Conservation (phyloP, 2,888 invertebrate species). For the Drosophila mettleri region DNA sequence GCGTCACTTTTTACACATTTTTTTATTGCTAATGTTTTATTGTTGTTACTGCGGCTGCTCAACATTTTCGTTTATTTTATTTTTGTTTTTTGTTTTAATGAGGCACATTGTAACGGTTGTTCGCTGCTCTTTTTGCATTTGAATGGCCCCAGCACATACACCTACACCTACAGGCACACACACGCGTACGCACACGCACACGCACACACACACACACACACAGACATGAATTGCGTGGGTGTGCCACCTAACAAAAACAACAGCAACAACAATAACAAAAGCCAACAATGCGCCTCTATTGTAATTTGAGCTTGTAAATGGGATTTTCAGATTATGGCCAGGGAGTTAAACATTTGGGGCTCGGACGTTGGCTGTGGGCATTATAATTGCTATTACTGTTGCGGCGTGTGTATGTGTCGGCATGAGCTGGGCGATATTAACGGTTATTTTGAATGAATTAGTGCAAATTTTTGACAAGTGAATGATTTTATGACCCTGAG, state of each 20-base stretch:
- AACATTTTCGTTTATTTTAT: slow-evolving; percentile 26
- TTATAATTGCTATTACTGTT: slow-evolving; percentile 60
- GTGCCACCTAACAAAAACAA: slow-evolving; percentile 45
- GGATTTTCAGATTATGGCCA: slow-evolving; percentile 60
- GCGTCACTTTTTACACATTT: slow-evolving; percentile 75
- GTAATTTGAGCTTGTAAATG: slow-evolving; percentile 73
- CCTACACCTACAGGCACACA: slow-evolving; percentile 1
- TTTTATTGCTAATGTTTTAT: slow-evolving; percentile 52
- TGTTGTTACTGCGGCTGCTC: slow-evolving; percentile 48
- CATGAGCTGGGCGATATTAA: slow-evolving; percentile 54
- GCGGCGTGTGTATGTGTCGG: slow-evolving; percentile 24
- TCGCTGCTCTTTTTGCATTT: slow-evolving; percentile 78
- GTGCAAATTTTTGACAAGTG: slow-evolving; percentile 75
- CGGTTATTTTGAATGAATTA: slow-evolving; percentile 71
- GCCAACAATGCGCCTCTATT: slow-evolving; percentile 71
- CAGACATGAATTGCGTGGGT: slow-evolving; percentile 58
- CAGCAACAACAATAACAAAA: slow-evolving; percentile 23
- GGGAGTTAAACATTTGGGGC: slow-evolving; percentile 42
- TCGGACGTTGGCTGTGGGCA: slow-evolving; percentile 48
- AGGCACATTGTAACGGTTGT: slow-evolving; percentile 76
- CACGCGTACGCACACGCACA: slow-evolving; percentile 3
- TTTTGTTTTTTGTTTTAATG: slow-evolving; percentile 60
- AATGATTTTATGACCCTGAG: slow-evolving; percentile 69
- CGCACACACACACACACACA: slow-evolving; percentile 17
- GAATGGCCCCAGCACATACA: slow-evolving; percentile 58